Evolutionary conservation across 2,113 vertebrate species (phyloP).

Genomic region (Sceloporus undulatus): DNA sequence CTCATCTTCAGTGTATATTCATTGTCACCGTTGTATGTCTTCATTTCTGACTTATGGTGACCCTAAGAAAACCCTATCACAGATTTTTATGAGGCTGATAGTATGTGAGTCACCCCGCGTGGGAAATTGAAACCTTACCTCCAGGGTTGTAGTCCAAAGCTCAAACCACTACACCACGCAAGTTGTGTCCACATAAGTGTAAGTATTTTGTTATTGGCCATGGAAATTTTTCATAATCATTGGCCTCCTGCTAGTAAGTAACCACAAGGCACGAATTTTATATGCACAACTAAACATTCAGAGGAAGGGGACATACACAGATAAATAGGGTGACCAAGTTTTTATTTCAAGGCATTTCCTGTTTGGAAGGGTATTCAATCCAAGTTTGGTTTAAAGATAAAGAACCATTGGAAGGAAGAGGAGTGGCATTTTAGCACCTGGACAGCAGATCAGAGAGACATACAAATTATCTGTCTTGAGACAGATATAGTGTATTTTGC

Average conservation of each 20-base stretch:
- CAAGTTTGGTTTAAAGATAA: neutral
- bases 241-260: neutral
- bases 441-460: neutral
- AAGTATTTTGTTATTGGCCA: neutral
- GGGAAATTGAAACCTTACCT: too few relatives aligned
- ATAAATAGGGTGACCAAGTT: neutral
- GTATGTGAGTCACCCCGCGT: too few relatives aligned
- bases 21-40: too few relatives aligned
- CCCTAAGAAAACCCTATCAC: too few relatives aligned
- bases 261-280: neutral
- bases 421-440: neutral
- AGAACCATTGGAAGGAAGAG: neutral
- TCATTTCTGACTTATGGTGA: too few relatives aligned
- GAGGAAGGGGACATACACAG: neutral
- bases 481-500: neutral
- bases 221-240: neutral
- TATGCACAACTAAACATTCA: conserved; percentile 6
- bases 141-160: too few relatives aligned
- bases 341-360: neutral
- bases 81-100: too few relatives aligned
- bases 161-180: too few relatives aligned
- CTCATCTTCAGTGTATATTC: too few relatives aligned
- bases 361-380: neutral
- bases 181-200: too few relatives aligned
- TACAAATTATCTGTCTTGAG: neutral